phyloP scores from a whole-genome alignment of 2,888 invertebrate species.

The Hydropsyche betteni region DNA sequence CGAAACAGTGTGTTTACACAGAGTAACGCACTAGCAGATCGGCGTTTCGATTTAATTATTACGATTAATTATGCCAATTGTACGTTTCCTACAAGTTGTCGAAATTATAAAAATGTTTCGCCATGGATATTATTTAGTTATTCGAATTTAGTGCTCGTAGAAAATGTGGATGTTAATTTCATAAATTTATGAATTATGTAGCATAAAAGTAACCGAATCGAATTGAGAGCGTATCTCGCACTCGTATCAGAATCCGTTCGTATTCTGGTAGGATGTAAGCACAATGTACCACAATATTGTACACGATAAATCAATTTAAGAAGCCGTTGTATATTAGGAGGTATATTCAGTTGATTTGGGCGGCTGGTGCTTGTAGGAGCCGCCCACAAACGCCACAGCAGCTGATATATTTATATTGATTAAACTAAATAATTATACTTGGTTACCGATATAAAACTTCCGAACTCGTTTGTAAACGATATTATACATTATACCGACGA shows the following conservation, averaged over 20 bases:
- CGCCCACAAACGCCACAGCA: conserved; percentile 37
- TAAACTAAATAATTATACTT: conserved; percentile 44
- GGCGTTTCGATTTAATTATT: conserved; percentile 5
- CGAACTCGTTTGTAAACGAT: conserved; percentile 40
- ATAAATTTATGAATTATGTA: no score
- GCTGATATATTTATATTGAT: conserved; percentile 42
- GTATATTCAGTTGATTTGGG: conserved; percentile 17
- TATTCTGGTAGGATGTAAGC: conserved; percentile 24
- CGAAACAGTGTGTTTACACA: neutral
- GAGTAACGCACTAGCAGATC: conserved; percentile 6
- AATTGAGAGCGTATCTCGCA: neutral
- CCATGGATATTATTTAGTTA: no score
- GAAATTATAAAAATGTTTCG: no score
- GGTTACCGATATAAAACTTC: conserved; percentile 42
- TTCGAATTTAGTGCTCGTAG: no score
- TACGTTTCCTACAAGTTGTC: neutral
- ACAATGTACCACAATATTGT: conserved; percentile 3
- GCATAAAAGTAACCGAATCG: neutral
- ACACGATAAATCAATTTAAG: conserved; percentile 26
- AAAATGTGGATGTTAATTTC: no score
- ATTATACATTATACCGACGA: neutral
- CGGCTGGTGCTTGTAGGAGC: conserved; percentile 30
- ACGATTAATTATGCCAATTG: conserved; percentile 10
- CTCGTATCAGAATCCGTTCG: conserved; percentile 11
- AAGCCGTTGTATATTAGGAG: conserved; percentile 27